Evolutionary conservation across 1,140 invertebrate species (phyloP).

Genomic region (Aphelinus certus): DNA sequence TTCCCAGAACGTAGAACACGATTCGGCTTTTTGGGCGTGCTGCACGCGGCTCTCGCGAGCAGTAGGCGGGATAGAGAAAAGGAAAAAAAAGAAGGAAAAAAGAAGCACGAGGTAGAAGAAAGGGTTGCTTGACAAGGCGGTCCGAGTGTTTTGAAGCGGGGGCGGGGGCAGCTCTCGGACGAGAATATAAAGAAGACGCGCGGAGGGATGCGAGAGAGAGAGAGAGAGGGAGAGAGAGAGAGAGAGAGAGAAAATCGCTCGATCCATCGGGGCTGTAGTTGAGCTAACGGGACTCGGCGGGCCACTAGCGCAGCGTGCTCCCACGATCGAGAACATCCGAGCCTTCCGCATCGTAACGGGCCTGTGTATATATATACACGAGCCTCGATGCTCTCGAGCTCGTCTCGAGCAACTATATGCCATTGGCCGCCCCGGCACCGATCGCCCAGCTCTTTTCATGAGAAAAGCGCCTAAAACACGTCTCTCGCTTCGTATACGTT

Average conservation of each 20-base stretch:
- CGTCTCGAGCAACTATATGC: too few relatives aligned
- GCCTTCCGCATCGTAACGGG: conserved; percentile 25
- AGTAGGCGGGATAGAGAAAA: neutral
- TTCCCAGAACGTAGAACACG: conserved; percentile 35
- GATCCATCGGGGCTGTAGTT: neutral
- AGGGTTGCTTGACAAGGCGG: conserved; percentile 17
- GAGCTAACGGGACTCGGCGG: conserved; percentile 37
- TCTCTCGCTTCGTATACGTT: neutral
- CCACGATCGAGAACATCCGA: conserved; percentile 39
- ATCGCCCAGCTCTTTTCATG: neutral
- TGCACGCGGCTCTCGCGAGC: neutral
- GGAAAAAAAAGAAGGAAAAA: conserved; percentile 7
- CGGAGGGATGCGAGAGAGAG: neutral
- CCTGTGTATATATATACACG: neutral
- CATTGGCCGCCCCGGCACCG: too few relatives aligned
- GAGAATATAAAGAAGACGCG: conserved; percentile 2
- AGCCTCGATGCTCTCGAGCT: too few relatives aligned
- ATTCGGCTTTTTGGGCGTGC: conserved; percentile 26
- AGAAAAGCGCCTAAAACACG: conserved; percentile 28
- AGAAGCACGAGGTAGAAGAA: neutral
- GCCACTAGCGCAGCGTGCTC: conserved; percentile 23
- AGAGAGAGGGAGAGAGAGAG: neutral
- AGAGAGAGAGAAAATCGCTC: conserved; percentile 9
- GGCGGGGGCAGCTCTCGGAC: too few relatives aligned
- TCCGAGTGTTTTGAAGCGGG: conserved; percentile 3